phyloP scores from a whole-genome alignment of 2,888 invertebrate species.

The Aleiodes testaceus region DNA sequence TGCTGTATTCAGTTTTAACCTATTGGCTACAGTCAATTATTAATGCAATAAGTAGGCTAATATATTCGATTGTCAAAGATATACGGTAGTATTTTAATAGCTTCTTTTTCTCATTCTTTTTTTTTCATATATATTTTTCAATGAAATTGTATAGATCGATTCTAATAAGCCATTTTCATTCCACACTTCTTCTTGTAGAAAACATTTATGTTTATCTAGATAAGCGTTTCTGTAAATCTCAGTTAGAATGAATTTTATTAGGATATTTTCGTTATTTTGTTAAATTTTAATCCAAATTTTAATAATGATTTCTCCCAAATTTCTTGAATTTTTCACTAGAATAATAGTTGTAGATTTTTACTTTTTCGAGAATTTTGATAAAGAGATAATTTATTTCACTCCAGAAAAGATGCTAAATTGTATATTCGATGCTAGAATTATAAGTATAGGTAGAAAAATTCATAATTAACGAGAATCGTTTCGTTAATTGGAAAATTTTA shows the following conservation, averaged over 20 bases:
- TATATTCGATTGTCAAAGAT: constrained; percentile 67
- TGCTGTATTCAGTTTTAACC: constrained; percentile 21
- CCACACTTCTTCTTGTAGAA: constrained; percentile 49
- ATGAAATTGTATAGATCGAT: constrained; percentile 34
- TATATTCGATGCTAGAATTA: constrained; percentile 32
- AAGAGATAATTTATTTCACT: too few relatives aligned
- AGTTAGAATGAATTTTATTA: neutral
- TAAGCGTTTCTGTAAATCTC: constrained; percentile 42
- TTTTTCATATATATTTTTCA: constrained; percentile 40
- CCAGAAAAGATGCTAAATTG: neutral
- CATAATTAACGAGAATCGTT: constrained; percentile 17
- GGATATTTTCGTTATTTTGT: constrained; percentile 1
- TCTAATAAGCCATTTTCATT: constrained; percentile 38
- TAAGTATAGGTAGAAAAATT: constrained; percentile 40
- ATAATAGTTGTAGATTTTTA: too few relatives aligned
- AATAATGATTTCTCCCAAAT: neutral
- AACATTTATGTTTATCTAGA: constrained; percentile 51
- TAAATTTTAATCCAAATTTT: neutral
- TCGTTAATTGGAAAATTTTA: constrained; percentile 16
- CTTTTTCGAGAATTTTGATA: too few relatives aligned
- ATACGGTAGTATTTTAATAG: constrained; percentile 54
- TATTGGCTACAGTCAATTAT: constrained; percentile 28
- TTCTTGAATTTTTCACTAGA: neutral
- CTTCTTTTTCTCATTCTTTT: constrained; percentile 20
- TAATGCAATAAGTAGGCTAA: constrained; percentile 42